A percentile compares a stretch with the other conserved stretches of the same genome.
Conservation (phyloP, 2,888 invertebrate genomes). For the Prosapia bicincta region DNA sequence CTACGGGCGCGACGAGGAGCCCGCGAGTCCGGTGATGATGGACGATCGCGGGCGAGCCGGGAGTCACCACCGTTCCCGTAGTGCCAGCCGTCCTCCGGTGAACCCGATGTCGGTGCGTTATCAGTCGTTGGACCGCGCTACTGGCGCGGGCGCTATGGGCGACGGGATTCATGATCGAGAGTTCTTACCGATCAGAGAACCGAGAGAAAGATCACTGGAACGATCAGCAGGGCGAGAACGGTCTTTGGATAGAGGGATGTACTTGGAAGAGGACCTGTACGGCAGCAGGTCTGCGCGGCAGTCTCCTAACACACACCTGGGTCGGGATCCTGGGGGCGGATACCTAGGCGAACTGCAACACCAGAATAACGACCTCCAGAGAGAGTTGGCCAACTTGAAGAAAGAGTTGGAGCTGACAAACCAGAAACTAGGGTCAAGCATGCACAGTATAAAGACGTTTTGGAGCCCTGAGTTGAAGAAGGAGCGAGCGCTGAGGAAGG, state of each 20-base stretch:
- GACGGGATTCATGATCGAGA: constrained; percentile 66
- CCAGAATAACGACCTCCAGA: constrained; percentile 91
- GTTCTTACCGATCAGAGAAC: constrained; percentile 79
- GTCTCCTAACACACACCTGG: constrained; percentile 64
- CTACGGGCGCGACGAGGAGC: constrained; percentile 65
- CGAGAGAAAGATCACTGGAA: constrained; percentile 64
- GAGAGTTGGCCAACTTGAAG: constrained; percentile 86
- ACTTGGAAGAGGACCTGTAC: constrained; percentile 67
- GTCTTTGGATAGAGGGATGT: constrained; percentile 64
- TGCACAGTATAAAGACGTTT: constrained; percentile 99
- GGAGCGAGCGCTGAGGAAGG: constrained; percentile 92
- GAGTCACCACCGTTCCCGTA: constrained; percentile 72
- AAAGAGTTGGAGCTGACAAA: constrained; percentile 94
- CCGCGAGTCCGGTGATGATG: constrained; percentile 81
- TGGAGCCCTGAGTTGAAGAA: constrained; percentile 99
- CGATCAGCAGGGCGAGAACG: constrained; percentile 57
- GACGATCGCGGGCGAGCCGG: constrained; percentile 65
- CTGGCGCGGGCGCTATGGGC: constrained; percentile 44
- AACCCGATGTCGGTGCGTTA: constrained; percentile 52
- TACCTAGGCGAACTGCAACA: constrained; percentile 86
- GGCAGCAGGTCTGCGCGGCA: constrained; percentile 62
- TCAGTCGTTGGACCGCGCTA: constrained; percentile 67
- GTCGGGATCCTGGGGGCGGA: constrained; percentile 51
- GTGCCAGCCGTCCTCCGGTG: constrained; percentile 65
- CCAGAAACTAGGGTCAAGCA: constrained; percentile 96